Conservation (phyloP, 1,140 invertebrate genomes). For the Ladona fulva region DNA sequence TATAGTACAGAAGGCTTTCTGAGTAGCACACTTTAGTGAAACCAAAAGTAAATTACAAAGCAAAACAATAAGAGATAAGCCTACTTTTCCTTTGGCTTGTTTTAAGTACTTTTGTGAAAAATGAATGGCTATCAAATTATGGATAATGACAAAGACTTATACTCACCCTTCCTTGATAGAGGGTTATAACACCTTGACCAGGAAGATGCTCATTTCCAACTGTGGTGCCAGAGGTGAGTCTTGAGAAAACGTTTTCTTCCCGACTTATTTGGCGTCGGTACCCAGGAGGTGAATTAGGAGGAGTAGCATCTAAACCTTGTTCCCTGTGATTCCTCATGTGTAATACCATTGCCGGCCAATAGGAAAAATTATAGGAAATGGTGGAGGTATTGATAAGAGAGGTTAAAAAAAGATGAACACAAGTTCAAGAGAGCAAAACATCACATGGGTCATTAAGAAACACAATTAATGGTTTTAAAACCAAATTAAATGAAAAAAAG, state of each 20-base stretch:
- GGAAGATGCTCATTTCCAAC: conserved; percentile 42
- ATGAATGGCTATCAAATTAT: too few relatives aligned
- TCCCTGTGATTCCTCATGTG: conserved; percentile 35
- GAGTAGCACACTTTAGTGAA: too few relatives aligned
- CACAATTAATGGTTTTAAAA: not conserved
- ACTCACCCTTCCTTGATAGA: conserved; percentile 51
- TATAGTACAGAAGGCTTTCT: too few relatives aligned
- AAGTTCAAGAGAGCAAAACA: not conserved
- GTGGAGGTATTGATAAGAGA: conserved; percentile 3
- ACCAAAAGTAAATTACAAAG: too few relatives aligned
- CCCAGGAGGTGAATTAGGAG: conserved; percentile 56
- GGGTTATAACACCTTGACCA: conserved; percentile 54
- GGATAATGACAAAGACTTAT: not conserved
- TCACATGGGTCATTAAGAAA: not conserved
- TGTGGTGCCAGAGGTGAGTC: conserved; percentile 58
- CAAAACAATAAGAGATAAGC: too few relatives aligned
- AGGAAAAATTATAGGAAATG: conserved; percentile 31
- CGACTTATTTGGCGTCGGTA: conserved; percentile 48
- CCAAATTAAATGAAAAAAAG: too few relatives aligned
- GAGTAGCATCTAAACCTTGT: conserved; percentile 43
- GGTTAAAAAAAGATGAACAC: not conserved
- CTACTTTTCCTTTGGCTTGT: too few relatives aligned
- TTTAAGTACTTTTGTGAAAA: too few relatives aligned
- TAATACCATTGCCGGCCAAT: not conserved
- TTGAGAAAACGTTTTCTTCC: conserved; percentile 73